A percentile compares a stretch with the other conserved stretches of the same genome.
Evolutionary conservation across 2,888 invertebrate genomes (phyloP).

Genomic region (Spatulosminthurus flaviceps): DNA sequence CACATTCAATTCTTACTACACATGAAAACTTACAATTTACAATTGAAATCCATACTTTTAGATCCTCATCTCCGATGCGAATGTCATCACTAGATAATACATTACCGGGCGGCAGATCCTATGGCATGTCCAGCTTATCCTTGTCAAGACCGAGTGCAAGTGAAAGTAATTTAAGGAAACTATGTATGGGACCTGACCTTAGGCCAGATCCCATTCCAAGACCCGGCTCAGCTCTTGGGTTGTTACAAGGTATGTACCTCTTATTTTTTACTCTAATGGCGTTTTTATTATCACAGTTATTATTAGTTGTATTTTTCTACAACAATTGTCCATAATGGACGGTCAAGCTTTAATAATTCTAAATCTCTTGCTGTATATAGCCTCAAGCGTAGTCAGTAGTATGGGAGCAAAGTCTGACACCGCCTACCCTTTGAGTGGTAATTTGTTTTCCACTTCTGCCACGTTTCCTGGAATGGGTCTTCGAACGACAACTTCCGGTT

Average conservation of each 20-base stretch:
- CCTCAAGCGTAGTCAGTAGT: conserved; percentile 67
- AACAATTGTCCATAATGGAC: no score
- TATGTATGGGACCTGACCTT: conserved; percentile 65
- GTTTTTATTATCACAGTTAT: no score
- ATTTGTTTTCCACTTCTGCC: conserved; percentile 61
- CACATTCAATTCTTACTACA: no score
- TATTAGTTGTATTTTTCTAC: no score
- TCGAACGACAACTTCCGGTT: conserved; percentile 64
- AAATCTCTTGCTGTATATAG: conserved; percentile 62
- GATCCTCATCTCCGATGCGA: conserved; percentile 66
- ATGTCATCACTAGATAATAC: conserved; percentile 63
- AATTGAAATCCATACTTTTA: no score
- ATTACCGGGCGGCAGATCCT: conserved; percentile 60
- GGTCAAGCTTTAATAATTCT: no score
- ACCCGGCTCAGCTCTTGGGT: conserved; percentile 67
- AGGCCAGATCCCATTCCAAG: conserved; percentile 65
- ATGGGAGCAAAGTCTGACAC: conserved; percentile 64
- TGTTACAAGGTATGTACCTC: conserved; percentile 66
- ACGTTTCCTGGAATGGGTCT: conserved; percentile 63
- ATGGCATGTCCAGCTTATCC: conserved; percentile 65
- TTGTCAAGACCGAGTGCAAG: conserved; percentile 67
- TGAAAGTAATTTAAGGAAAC: conserved; percentile 68
- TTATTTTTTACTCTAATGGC: no score
- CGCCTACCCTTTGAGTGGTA: conserved; percentile 63
- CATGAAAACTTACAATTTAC: no score